A percentile compares a stretch with the other conserved stretches of the same genome.
These are phyloP conservation scores for Sclerodermus sp. DNA, from an alignment of 2,888 invertebrate genomes.

Conservation along the genomic window DNA sequence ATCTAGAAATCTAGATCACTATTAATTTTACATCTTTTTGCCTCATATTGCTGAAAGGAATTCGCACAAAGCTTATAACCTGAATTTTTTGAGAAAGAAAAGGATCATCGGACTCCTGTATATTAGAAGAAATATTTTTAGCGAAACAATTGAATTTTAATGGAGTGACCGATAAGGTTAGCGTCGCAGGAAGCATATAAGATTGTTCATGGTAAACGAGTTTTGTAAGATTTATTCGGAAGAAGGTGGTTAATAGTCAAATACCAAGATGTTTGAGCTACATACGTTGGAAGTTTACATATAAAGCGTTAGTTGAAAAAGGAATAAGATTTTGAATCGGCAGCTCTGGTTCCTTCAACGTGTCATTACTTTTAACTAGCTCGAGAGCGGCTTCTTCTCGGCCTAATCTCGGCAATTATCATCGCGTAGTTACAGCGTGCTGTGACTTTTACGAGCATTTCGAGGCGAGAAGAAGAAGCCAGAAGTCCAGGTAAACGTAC, in stretches of 20 bases:
- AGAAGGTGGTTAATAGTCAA: no score
- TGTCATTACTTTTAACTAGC: constrained; percentile 45
- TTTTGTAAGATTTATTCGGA: no score
- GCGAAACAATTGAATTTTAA: no score
- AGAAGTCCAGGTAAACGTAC: constrained; percentile 19
- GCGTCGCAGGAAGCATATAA: no score
- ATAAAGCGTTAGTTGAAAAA: constrained; percentile 9
- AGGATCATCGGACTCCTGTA: no score
- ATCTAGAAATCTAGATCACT: constrained; percentile 57
- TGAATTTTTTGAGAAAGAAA: no score
- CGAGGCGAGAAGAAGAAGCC: constrained; percentile 23
- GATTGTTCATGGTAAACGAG: no score
- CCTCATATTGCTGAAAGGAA: not conserved
- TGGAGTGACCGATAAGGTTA: no score
- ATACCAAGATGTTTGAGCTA: constrained; percentile 4
- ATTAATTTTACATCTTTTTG: constrained; percentile 55
- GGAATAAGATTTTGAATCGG: constrained; percentile 29
- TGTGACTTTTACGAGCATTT: constrained; percentile 44
- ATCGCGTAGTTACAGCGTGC: constrained; percentile 35
- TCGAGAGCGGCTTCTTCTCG: constrained; percentile 30
- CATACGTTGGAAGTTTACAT: constrained; percentile 2
- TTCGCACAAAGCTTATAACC: no score
- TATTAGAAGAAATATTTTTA: no score
- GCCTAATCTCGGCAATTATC: constrained; percentile 53
- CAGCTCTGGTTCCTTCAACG: constrained; percentile 22